phyloP scores from a whole-genome alignment of 2,888 invertebrate genomes.

The Sesamia inferens region DNA sequence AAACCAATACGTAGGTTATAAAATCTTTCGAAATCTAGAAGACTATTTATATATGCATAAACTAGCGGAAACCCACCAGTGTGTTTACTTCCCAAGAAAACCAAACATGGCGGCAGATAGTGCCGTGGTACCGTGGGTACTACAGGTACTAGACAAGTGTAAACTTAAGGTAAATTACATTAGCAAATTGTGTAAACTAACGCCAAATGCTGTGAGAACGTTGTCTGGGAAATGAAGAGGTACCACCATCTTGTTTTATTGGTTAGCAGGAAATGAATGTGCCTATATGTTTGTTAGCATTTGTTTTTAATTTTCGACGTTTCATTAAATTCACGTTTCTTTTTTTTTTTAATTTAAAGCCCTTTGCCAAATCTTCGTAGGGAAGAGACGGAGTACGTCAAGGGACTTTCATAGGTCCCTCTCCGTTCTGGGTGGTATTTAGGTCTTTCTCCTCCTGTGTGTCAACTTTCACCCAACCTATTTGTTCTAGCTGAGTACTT shows the following conservation, averaged over 20 bases:
- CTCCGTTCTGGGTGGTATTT: too few relatives aligned
- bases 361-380: too few relatives aligned
- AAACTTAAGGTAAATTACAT: conserved; percentile 67
- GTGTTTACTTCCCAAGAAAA: not conserved
- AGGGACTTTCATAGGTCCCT: too few relatives aligned
- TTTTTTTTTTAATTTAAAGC: too few relatives aligned
- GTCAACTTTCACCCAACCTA: conserved; percentile 83
- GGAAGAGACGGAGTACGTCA: too few relatives aligned
- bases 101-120: conserved; percentile 51
- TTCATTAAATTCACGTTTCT: too few relatives aligned
- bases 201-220: conserved; percentile 63
- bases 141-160: conserved; percentile 48
- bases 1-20: not conserved
- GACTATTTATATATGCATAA: not conserved
- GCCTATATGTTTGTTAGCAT: not conserved
- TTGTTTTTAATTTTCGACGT: too few relatives aligned
- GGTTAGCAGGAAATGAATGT: not conserved
- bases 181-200: conserved; percentile 63
- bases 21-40: not conserved
- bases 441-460: too few relatives aligned
- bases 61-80: not conserved
- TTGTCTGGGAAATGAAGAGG: conserved; percentile 64
- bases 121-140: conserved; percentile 44
- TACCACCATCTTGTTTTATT: conserved; percentile 3
- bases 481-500: conserved; percentile 92